Conservation (phyloP, 2,888 invertebrate species). For the Rhaphigaster nebulosa region DNA sequence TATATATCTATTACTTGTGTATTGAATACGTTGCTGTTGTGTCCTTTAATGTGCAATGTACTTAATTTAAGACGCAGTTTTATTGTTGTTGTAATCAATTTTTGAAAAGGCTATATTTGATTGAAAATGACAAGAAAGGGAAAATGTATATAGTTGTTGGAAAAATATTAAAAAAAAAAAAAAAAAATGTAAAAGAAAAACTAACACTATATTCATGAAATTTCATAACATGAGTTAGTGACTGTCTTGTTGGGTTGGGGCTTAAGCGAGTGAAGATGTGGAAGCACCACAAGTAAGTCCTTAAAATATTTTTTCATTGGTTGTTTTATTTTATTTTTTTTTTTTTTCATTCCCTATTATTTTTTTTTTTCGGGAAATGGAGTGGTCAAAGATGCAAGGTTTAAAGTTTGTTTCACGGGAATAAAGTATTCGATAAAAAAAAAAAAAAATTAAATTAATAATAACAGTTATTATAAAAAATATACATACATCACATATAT, state of each 20-base stretch:
- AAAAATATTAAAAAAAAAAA: neutral
- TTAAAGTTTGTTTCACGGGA: slow-evolving; percentile 19
- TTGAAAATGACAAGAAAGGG: slow-evolving; percentile 35
- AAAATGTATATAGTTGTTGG: slow-evolving; percentile 29
- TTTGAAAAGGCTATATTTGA: slow-evolving; percentile 37
- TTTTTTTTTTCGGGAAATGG: slow-evolving; percentile 22
- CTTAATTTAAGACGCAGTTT: slow-evolving; percentile 42
- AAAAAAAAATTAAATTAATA: neutral
- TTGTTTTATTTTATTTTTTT: slow-evolving; percentile 58
- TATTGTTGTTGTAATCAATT: slow-evolving; percentile 53
- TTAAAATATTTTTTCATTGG: slow-evolving; percentile 57
- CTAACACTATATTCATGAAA: slow-evolving; percentile 63
- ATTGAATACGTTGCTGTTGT: slow-evolving; percentile 15
- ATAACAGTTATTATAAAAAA: too few relatives aligned
- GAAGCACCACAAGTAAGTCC: slow-evolving; percentile 62
- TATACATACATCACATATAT: too few relatives aligned
- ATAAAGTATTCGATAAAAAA: neutral
- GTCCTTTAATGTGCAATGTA: slow-evolving; percentile 51
- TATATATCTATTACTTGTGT: slow-evolving; percentile 28
- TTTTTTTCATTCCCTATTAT: slow-evolving; percentile 37
- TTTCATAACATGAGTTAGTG: slow-evolving; percentile 64
- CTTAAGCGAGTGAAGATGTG: slow-evolving; percentile 57
- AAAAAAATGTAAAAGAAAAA: neutral
- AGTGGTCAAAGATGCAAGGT: slow-evolving; percentile 35
- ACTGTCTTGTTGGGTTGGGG: slow-evolving; percentile 58